A percentile compares a stretch with the other conserved stretches of the same genome.
Conservation (phyloP, 2,888 invertebrate species). For the Noctua pronuba region DNA sequence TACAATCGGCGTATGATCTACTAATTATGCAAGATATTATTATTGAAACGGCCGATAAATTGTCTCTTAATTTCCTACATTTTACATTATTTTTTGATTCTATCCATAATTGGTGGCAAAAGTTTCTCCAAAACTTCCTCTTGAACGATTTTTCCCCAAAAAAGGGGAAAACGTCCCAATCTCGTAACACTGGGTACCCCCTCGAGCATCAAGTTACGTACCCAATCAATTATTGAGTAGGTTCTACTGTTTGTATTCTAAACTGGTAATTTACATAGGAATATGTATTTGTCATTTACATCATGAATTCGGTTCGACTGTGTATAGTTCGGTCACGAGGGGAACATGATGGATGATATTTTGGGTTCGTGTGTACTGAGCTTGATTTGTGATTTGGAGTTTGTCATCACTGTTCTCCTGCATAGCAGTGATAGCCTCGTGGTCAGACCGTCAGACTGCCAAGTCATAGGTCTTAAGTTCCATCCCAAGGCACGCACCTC, state of each 20-base stretch:
- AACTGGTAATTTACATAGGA: conserved; percentile 57
- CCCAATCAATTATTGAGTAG: conserved; percentile 65
- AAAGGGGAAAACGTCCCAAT: background rate
- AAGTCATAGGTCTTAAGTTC: too few species aligned
- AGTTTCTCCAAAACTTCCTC: background rate
- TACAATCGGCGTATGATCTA: background rate
- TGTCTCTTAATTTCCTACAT: background rate
- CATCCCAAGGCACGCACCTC: too few species aligned
- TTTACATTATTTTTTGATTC: background rate
- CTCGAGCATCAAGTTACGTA: conserved; percentile 54
- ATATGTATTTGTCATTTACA: conserved; percentile 64
- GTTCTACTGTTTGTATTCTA: conserved; percentile 62
- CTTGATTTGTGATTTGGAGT: conserved; percentile 9
- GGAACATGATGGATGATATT: conserved; percentile 24
- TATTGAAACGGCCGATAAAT: background rate
- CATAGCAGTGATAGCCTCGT: too few species aligned
- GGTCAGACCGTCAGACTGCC: too few species aligned
- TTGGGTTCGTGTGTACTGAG: conserved; percentile 21
- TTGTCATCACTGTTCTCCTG: background rate
- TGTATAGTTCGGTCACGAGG: conserved; percentile 35
- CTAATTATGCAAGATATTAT: background rate
- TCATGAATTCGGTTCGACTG: conserved; percentile 49
- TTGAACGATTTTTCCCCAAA: background rate
- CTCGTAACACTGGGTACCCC: conserved; percentile 23
- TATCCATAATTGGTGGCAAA: background rate